Evolutionary conservation across 2,113 vertebrate genomes (phyloP).

Genomic region (Dromiciops gliroides): DNA sequence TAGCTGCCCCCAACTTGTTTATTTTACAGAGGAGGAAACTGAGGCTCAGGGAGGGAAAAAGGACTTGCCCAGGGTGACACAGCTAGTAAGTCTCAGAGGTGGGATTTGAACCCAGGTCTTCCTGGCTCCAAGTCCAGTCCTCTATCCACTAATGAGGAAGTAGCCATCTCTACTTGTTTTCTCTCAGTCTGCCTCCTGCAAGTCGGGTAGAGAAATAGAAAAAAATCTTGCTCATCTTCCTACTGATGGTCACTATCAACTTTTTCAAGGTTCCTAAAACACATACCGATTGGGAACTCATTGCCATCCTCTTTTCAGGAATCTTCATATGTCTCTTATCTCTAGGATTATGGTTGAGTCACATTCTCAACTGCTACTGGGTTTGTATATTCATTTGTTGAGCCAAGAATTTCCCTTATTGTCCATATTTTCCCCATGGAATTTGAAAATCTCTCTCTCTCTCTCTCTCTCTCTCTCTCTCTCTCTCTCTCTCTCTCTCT

Average conservation of each 20-base stretch:
- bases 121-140: background rate
- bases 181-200: background rate
- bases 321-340: background rate
- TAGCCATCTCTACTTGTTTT: background rate
- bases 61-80: background rate
- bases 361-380: background rate
- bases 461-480: too few relatives aligned
- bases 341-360: background rate
- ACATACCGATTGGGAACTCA: background rate
- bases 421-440: background rate
- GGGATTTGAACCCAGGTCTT: background rate
- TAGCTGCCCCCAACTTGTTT: too few relatives aligned
- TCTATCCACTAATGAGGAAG: background rate
- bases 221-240: background rate
- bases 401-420: background rate
- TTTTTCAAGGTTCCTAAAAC: background rate
- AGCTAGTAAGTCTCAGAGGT: background rate
- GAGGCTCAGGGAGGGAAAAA: background rate
- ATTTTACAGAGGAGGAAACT: background rate
- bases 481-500: background rate
- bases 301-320: background rate
- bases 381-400: background rate
- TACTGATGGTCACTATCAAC: background rate
- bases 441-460: too few relatives aligned
- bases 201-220: background rate